A percentile compares a stretch with the other conserved stretches of the same genome.
Evolutionary conservation across 2,113 vertebrate species (phyloP).

Genomic region (Dipodomys ordii): DNA sequence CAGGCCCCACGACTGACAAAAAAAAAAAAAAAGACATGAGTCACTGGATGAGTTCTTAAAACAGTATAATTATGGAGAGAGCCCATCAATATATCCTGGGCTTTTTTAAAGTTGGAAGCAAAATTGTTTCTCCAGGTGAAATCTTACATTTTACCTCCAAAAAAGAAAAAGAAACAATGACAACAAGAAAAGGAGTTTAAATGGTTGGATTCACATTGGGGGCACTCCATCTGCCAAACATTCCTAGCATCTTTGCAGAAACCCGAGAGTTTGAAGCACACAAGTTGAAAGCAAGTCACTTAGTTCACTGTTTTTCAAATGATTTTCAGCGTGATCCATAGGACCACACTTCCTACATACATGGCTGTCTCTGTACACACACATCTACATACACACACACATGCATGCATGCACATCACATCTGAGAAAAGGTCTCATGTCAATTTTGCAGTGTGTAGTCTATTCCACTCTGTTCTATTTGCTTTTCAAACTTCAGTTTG

Average conservation of each 20-base stretch:
- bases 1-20: too few species aligned
- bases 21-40: not conserved
- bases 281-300: not conserved
- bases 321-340: not conserved
- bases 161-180: too few species aligned
- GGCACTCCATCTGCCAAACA: not conserved
- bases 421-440: not conserved
- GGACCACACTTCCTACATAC: not conserved
- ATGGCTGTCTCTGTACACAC: not conserved
- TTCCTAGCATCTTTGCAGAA: not conserved
- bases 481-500: not conserved
- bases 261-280: not conserved
- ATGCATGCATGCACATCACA: not conserved
- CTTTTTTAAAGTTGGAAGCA: not conserved
- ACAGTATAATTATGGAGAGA: not conserved
- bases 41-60: not conserved
- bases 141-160: not conserved
- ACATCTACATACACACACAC: not conserved
- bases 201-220: not conserved
- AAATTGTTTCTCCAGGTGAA: not conserved
- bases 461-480: not conserved
- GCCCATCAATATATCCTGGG: not conserved
- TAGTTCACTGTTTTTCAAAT: conserved; percentile 23
- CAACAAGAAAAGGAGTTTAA: not conserved
- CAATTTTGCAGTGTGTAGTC: not conserved